phyloP scores from a whole-genome alignment of 2,888 invertebrate species.

The Melangyna quadrimaculata region DNA sequence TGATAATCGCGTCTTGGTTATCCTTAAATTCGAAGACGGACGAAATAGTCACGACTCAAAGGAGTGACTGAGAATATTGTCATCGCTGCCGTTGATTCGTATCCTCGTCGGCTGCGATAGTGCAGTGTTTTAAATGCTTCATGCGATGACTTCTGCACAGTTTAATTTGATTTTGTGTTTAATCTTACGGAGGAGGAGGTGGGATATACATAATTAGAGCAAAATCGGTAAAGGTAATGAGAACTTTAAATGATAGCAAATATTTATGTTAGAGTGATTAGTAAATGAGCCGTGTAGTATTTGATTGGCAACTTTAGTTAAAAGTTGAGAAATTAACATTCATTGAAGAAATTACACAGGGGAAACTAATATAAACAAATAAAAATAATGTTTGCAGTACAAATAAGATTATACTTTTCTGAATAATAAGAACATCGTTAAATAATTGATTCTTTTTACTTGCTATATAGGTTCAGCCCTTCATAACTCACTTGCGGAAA shows the following conservation, averaged over 20 bases:
- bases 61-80: neutral
- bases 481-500: no score
- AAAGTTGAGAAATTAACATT: no score
- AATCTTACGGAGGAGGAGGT: slow-evolving; percentile 27
- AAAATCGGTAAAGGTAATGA: slow-evolving; percentile 7
- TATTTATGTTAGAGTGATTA: neutral
- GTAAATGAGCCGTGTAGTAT: neutral
- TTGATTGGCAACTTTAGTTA: neutral
- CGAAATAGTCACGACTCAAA: neutral
- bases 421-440: no score
- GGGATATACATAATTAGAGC: slow-evolving; percentile 55
- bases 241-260: slow-evolving; percentile 2
- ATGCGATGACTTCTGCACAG: slow-evolving; percentile 42
- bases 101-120: neutral
- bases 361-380: no score
- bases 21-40: neutral
- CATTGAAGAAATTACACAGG: no score
- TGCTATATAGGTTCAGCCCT: no score
- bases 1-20: neutral
- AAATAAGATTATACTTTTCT: no score
- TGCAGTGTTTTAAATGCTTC: slow-evolving; percentile 55
- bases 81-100: neutral
- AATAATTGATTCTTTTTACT: no score
- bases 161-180: slow-evolving; percentile 56
- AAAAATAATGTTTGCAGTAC: no score